phyloP scores from a whole-genome alignment of 2,797 vertebrate species.

The Muraenolepis orangiensis region DNA sequence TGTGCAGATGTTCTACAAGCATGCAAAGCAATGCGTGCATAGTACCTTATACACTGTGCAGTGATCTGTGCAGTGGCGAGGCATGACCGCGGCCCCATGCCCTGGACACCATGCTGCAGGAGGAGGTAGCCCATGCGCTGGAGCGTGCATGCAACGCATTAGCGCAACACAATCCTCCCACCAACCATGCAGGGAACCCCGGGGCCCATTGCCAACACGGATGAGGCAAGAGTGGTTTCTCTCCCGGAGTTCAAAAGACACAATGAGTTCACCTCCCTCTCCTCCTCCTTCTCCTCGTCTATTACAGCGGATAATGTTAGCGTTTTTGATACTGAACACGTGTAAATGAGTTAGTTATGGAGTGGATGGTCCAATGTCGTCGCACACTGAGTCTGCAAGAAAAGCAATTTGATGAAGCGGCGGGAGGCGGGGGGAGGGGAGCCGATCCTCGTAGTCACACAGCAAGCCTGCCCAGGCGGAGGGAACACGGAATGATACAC shows the following conservation, averaged over 20 bases:
- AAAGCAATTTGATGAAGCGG: background rate
- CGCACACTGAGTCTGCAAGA: conserved; percentile 1
- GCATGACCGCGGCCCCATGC: background rate
- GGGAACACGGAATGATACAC: background rate
- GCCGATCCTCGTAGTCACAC: background rate
- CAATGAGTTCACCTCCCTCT: background rate
- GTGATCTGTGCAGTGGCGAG: conserved; percentile 3
- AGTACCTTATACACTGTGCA: background rate
- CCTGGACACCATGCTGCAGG: background rate
- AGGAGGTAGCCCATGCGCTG: background rate
- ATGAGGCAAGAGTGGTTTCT: background rate
- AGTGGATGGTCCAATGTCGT: background rate
- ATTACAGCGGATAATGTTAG: background rate
- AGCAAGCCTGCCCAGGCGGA: background rate
- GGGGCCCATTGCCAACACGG: conserved; percentile 4
- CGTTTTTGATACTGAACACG: background rate
- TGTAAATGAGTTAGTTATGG: background rate
- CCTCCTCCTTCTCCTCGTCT: conserved; percentile 35
- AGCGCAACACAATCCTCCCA: conserved; percentile 11
- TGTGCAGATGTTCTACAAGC: background rate
- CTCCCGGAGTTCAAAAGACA: background rate
- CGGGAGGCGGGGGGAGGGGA: background rate
- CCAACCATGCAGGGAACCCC: background rate
- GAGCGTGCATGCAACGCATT: conserved; percentile 3
- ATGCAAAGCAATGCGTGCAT: background rate